A percentile compares a stretch with the other conserved stretches of the same genome.
phyloP scores from a whole-genome alignment of 2,888 invertebrate genomes.

The Drosophila meridionalis region DNA sequence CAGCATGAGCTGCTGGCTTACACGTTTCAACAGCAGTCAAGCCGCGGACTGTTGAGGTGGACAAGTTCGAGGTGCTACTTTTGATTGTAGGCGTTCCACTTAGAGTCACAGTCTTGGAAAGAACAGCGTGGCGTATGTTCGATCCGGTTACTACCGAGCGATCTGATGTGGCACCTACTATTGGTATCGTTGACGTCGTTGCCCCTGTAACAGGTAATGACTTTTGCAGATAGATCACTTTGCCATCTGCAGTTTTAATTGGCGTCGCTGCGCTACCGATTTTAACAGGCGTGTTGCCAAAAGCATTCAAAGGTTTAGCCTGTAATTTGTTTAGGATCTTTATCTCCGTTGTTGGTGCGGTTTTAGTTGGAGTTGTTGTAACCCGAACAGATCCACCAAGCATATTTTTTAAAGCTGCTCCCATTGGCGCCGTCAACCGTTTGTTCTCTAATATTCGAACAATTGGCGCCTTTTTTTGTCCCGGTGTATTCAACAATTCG shows the following conservation, averaged over 20 bases:
- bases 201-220: constrained; percentile 32
- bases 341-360: constrained; percentile 45
- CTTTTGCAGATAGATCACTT: constrained; percentile 85
- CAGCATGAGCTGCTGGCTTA: constrained; percentile 2
- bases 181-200: constrained; percentile 15
- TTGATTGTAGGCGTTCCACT: constrained; percentile 56
- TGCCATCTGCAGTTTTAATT: constrained; percentile 84
- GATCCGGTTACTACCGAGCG: constrained; percentile 16
- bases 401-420: constrained; percentile 46
- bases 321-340: constrained; percentile 66
- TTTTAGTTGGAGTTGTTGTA: constrained; percentile 37
- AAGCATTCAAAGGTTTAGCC: constrained; percentile 39
- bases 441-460: constrained; percentile 67
- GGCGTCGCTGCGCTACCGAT: constrained; percentile 71
- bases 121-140: constrained; percentile 59
- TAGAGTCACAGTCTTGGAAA: constrained; percentile 57
- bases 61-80: constrained; percentile 20
- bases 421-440: constrained; percentile 47
- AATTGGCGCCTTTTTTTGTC: constrained; percentile 61
- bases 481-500: constrained; percentile 73
- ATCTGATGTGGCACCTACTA: constrained; percentile 6
- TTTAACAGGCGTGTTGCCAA: constrained; percentile 41
- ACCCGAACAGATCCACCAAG: constrained; percentile 37
- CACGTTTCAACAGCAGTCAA: constrained; percentile 34
- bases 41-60: constrained; percentile 45